phyloP scores from a whole-genome alignment of 2,888 invertebrate genomes.

The Malthinus flaveolus region DNA sequence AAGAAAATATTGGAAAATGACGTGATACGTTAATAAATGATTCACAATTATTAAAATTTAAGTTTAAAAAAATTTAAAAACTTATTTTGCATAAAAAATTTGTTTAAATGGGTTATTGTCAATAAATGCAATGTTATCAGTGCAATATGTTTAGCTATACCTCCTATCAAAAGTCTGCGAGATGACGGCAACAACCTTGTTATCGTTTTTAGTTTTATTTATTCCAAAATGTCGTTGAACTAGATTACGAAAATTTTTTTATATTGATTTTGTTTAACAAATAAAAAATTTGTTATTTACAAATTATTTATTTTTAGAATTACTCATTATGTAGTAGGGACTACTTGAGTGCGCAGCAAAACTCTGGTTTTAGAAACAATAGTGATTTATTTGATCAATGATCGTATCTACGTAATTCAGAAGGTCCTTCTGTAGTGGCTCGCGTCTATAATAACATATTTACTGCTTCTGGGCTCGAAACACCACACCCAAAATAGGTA shows the following conservation, averaged over 20 bases:
- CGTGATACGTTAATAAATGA: background rate
- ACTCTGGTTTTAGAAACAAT: too few relatives aligned
- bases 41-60: constrained; percentile 1
- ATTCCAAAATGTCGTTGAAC: constrained; percentile 38
- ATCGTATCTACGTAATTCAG: too few relatives aligned
- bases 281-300: too few relatives aligned
- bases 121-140: constrained; percentile 29
- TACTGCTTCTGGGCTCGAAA: too few relatives aligned
- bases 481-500: too few relatives aligned
- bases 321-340: too few relatives aligned
- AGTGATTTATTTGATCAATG: too few relatives aligned
- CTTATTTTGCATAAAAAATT: background rate
- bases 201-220: constrained; percentile 34
- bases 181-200: constrained; percentile 37
- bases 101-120: constrained; percentile 22
- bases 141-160: constrained; percentile 32
- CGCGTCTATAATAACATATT: too few relatives aligned
- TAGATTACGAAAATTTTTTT: constrained; percentile 33
- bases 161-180: constrained; percentile 32
- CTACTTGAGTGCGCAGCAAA: too few relatives aligned
- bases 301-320: too few relatives aligned
- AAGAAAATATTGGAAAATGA: too few relatives aligned
- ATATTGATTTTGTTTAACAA: background rate
- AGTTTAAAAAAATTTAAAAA: background rate
- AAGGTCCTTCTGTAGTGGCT: too few relatives aligned